Base-by-base conservation (phyloP, 2,797 vertebrate species). In the Mionectes olivaceus region DNA sequence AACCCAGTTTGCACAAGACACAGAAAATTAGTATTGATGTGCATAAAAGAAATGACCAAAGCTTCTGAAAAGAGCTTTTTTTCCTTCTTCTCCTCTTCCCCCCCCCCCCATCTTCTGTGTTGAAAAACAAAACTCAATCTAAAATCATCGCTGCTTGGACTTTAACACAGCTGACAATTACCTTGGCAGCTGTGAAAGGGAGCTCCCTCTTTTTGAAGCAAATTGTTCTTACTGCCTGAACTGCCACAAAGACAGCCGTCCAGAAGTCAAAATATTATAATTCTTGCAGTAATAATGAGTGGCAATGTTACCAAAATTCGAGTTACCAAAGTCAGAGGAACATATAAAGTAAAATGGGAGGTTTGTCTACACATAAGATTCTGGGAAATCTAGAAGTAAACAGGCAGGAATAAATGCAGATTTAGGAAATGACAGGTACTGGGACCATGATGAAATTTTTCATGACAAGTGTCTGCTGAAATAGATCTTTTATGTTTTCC, bases 221-320 rank as follows among this genome's bases (percentile, higher is more conserved):
- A 32, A 19, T 86, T 50, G 35, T n/a, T 59, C 11, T 73, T 37
- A 7, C 46, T 77, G 46, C 49, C 57, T 14, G 18, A 90, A 60
- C 30, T 53, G 23, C 23, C 14, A 9, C 0, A 0, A 21, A 46
- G 33, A 24, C 77, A 86, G 28, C 11, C 55, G 59, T 10, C 19
- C 39, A 57, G 27, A 77, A 57, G 19, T 47, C 19, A 37, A 74
- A 44, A 10, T 35, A 35, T 4, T 65, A 1, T 19, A 76, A 78
- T 35, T 53, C 57, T 71, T 59, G 39, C 21, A 39, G 49, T 52
- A 83, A 70, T 55, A 74, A 57, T 5, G 11, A 88, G n/a, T 28
- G 61, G 37, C 27, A n/a, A 9, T 3, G 4, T 47, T 70, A 50
- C 16, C 41, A 33, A 63, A 69, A 71, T 49, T 30, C 60, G 37